Percentiles rank a stretch among this genome's conserved stretches.
Conservation (phyloP, 2,888 invertebrate species). For the Tuberolachnus salignus region DNA sequence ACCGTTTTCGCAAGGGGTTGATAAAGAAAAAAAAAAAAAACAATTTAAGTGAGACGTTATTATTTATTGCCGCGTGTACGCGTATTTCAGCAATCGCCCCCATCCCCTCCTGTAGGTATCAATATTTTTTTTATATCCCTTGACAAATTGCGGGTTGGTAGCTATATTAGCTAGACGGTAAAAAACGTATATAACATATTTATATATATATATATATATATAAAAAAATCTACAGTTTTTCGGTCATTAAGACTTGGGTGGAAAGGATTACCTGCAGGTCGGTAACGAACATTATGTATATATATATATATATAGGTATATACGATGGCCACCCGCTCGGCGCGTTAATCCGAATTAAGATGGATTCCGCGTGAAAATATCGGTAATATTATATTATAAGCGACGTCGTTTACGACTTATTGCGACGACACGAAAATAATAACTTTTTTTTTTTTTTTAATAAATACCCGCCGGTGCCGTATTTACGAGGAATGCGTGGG, state of each 20-base stretch:
- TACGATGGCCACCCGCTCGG: constrained; percentile 49
- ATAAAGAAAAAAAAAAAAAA: constrained; percentile 37
- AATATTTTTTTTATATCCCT: constrained; percentile 38
- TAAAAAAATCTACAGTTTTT: constrained; percentile 29
- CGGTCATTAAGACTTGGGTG: constrained; percentile 47
- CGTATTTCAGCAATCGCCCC: neutral
- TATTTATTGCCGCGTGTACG: constrained; percentile 43
- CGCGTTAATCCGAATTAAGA: constrained; percentile 38
- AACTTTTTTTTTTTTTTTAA: too few relatives aligned
- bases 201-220: too few relatives aligned
- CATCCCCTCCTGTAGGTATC: neutral
- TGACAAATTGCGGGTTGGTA: constrained; percentile 53
- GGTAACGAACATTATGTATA: neutral
- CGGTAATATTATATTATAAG: too few relatives aligned
- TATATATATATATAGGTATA: too few relatives aligned
- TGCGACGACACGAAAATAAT: too few relatives aligned
- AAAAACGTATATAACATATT: too few relatives aligned
- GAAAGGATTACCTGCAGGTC: constrained; percentile 44
- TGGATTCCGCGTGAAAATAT: constrained; percentile 47
- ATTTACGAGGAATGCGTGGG: too few relatives aligned
- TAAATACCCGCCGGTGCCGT: too few relatives aligned
- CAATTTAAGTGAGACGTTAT: constrained; percentile 54
- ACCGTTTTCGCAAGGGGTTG: constrained; percentile 56
- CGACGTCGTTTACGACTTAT: too few relatives aligned
- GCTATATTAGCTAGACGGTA: constrained; percentile 10